Conservation (phyloP, 1,140 invertebrate genomes). For the Hesperophylax magnus region DNA sequence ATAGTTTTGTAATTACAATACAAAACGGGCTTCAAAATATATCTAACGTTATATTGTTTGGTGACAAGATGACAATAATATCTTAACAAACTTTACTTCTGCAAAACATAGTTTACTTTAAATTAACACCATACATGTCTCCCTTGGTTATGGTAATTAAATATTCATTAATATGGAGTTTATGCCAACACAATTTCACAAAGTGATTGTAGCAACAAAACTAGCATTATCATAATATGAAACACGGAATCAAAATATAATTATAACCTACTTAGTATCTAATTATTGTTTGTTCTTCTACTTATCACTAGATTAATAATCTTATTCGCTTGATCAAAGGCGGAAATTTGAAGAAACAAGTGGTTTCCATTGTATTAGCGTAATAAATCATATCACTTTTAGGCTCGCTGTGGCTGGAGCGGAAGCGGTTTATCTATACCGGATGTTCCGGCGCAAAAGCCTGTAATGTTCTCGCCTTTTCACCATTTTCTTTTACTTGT, state of each 20-base stretch:
- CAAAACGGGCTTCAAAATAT: too few species aligned
- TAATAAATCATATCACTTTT: constrained; percentile 36
- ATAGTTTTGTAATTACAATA: too few species aligned
- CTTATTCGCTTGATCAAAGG: too few species aligned
- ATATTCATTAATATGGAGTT: not conserved
- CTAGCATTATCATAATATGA: not conserved
- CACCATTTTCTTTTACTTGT: too few species aligned
- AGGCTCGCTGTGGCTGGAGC: not conserved
- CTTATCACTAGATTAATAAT: not conserved
- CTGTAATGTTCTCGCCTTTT: too few species aligned
- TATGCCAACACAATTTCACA: not conserved
- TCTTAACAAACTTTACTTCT: too few species aligned
- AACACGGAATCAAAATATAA: not conserved
- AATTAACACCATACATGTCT: too few species aligned
- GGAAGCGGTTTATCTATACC: constrained; percentile 37
- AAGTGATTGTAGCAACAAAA: not conserved
- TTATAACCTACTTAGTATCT: not conserved
- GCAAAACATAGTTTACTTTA: too few species aligned
- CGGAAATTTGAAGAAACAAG: not conserved
- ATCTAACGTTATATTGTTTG: too few species aligned
- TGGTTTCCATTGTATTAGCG: not conserved
- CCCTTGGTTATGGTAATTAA: too few species aligned
- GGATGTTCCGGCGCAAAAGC: constrained; percentile 25
- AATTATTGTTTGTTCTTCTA: not conserved
- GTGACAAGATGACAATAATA: too few species aligned